Conservation (phyloP, 2,888 invertebrate species). For the Mimas tiliae region DNA sequence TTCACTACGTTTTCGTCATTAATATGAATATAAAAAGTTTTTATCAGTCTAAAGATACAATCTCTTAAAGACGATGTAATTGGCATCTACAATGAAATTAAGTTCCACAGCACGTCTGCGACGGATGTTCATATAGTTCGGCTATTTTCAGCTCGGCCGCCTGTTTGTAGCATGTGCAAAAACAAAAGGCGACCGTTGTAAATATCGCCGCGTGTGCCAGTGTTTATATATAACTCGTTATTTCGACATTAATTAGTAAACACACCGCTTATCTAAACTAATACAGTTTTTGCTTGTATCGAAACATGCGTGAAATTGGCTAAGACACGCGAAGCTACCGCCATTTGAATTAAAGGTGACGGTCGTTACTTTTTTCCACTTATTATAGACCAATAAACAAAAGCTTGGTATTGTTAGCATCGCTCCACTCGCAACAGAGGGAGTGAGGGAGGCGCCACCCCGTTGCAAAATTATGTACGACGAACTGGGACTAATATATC, state of each 20-base stretch:
- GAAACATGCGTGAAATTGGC: constrained; percentile 1
- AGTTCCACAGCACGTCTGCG: constrained; percentile 31
- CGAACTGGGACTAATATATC: constrained; percentile 85
- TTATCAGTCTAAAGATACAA: neutral
- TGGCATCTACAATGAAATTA: constrained; percentile 29
- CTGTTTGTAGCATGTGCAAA: constrained; percentile 24
- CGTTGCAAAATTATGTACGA: constrained; percentile 84
- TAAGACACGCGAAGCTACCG: neutral
- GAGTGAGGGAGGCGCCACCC: constrained; percentile 68
- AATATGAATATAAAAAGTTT: neutral
- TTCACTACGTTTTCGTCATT: neutral
- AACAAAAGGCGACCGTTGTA: constrained; percentile 22
- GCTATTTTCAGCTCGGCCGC: constrained; percentile 39
- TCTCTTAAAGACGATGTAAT: constrained; percentile 29
- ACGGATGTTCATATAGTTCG: constrained; percentile 30
- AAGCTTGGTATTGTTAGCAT: constrained; percentile 79
- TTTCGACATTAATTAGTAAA: constrained; percentile 21
- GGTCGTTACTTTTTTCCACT: constrained; percentile 49
- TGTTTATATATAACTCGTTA: constrained; percentile 23
- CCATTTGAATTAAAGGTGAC: constrained; percentile 1
- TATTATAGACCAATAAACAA: constrained; percentile 81
- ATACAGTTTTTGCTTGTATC: constrained; percentile 18
- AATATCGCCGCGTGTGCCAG: constrained; percentile 16
- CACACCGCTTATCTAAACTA: constrained; percentile 17
- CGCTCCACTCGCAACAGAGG: constrained; percentile 62